Evolutionary conservation across 2,888 invertebrate genomes (phyloP), one percentile per base, ranked within the genome.

Genomic region (Philereme vetulata): DNA sequence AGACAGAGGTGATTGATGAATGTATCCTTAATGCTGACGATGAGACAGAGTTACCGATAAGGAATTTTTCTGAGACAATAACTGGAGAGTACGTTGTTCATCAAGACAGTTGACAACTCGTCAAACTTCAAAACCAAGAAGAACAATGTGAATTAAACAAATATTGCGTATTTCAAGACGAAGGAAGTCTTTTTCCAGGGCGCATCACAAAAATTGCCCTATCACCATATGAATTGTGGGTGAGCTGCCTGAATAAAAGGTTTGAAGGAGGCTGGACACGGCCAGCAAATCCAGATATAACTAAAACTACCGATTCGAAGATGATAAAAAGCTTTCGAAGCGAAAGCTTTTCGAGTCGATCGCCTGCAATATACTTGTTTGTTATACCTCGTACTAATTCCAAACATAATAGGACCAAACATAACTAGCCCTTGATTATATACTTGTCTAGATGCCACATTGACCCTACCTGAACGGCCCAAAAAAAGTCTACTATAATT

Each of bases 211-310:
- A 58, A 58, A 58, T 57, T 8, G 3, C 52, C 51, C 43, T 55
- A 52, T 51, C 60, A 58, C 55, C 55, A 49, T 63, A 35, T 59
- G 53, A 48, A 63, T 52, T 63, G 0, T 59, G 55, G 56, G 56
- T 63, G 56, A 63, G 54, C 49, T 63, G 55, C 52, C 55, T 56
- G n/a, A 63, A 49, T 50, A 56, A 63, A 63, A 64, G 54, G 57
- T 60, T 54, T 56, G 54, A 64, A 56, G 64, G 64, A 56, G 64
- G 64, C 50, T 64, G 60, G 64, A 60, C 43, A 56, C 60, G 54
- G 56, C 56, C 60, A 64, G 64, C 60, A 60, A 48, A 64, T 48
- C 64, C 56, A 11, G 60, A 60, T 56, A 38, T 56, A 56, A 56
- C 56, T 50, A 56, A 56, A 56, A 56, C 50, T 56, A 50, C 58